Evolutionary conservation across 2,113 vertebrate genomes (phyloP).

Genomic region (Pseudorhombus dupliciocellatus): DNA sequence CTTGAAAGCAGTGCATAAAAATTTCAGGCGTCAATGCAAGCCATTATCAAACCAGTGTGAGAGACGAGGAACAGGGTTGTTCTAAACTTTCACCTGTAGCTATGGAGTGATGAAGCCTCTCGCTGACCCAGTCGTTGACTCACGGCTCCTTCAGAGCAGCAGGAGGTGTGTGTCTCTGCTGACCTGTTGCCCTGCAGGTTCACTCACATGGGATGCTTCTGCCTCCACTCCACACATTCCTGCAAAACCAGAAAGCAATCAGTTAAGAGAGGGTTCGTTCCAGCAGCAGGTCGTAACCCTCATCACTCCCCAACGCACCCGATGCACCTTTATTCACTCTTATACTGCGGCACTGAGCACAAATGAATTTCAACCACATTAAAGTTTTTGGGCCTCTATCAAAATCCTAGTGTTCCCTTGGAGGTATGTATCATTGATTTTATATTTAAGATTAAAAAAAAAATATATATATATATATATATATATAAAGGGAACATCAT

Average conservation of each 20-base stretch:
- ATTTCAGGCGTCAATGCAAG: constrained; percentile 40
- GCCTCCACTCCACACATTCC: constrained; percentile 29
- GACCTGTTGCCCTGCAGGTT: constrained; percentile 36
- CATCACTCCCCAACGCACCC: background rate
- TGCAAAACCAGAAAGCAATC: constrained; percentile 48
- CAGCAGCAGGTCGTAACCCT: background rate
- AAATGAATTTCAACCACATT: background rate
- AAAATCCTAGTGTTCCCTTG: background rate
- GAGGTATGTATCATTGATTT: background rate
- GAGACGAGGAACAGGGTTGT: background rate
- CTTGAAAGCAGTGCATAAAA: background rate
- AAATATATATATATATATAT: no score
- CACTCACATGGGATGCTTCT: constrained; percentile 11
- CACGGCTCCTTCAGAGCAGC: constrained; percentile 9
- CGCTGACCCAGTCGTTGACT: constrained; percentile 13
- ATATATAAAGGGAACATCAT: background rate
- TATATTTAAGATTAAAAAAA: background rate
- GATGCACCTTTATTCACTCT: background rate
- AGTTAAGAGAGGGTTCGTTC: constrained; percentile 25
- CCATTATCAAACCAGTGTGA: background rate
- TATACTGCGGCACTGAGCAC: background rate
- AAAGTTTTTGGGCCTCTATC: background rate
- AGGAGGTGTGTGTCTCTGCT: constrained; percentile 13
- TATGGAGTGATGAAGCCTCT: constrained; percentile 6
- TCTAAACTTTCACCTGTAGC: constrained; percentile 55